Base-by-base conservation (phyloP, 2,113 vertebrate genomes). In the Trogon surrucura region DNA sequence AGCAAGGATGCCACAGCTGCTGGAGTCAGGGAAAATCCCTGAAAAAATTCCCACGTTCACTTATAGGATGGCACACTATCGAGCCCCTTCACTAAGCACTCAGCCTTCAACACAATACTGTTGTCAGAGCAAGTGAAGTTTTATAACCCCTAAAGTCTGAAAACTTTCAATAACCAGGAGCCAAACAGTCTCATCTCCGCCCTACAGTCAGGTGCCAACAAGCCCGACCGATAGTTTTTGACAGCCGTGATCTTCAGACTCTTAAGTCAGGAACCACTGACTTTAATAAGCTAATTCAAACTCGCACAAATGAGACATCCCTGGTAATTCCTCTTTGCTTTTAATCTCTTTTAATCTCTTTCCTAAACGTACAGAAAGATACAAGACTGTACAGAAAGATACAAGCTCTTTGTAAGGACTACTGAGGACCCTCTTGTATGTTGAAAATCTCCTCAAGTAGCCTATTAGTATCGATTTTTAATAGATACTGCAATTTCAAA, bases 201-300 rank as follows among this genome's bases (percentile, higher is more conserved):
- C 0, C 36, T 15, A 29, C 0, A 0, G 4, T 8, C 22, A 6
- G 45, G 26, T 57, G 66, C 58, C 53, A 41, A 14, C 1, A 1
- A 50, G 70, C 27, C 51, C 7, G 58, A 10, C 9, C 0, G 0
- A 38, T n/a, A 29, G 3, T 27, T 82, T 51, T 56, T 69, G 34
- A 47, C 16, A 88, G 67, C 17, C 69, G 30, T 2, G 9, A n/a
- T 50, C 69, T 44, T 29, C 72, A 62, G 38, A 45, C 34, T 41
- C 29, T 60, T 11, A 71, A 56, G 27, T 57, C n/a, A 47, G 50
- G 36, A 69, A 18, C 41, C 23, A 27, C 44, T 61, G 60, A 53
- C 38, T 79, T 88, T 13, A 74, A 45, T 16, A 45, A 74, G 3
- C 56, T 14, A 53, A 75, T 48, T n/a, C 41, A 50, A 87, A 57